Conservation (phyloP, 2,888 invertebrate genomes). For the Cataglyphis albicans region DNA sequence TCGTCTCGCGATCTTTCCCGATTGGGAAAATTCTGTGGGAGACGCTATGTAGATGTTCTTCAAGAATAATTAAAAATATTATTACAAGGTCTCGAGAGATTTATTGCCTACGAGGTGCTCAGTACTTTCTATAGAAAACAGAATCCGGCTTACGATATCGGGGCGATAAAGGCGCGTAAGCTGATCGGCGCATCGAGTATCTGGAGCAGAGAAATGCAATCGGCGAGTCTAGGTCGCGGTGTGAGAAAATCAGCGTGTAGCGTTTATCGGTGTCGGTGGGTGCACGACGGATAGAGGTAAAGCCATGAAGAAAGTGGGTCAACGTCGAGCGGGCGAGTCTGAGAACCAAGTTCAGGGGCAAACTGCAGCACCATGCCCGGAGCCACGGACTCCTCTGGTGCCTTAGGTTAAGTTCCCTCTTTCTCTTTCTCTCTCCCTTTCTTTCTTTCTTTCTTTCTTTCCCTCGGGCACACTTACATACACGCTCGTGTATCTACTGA, state of each 20-base stretch:
- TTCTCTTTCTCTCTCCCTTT: slow-evolving; percentile 51
- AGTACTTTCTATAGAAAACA: not conserved
- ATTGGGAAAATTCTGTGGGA: slow-evolving; percentile 65
- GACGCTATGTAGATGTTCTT: not conserved
- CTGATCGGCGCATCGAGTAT: slow-evolving; percentile 20
- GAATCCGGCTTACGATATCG: not conserved
- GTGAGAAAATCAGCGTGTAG: slow-evolving; percentile 60
- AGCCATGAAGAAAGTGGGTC: slow-evolving; percentile 83
- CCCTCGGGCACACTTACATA: not conserved
- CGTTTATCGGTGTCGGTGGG: slow-evolving; percentile 38
- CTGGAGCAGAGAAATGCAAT: slow-evolving; percentile 66
- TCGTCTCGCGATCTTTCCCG: slow-evolving; percentile 47
- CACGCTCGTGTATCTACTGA: slow-evolving; percentile 3
- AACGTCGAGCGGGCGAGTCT: slow-evolving; percentile 80
- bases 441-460: slow-evolving; percentile 58
- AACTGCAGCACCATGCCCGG: slow-evolving; percentile 74
- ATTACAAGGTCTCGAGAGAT: slow-evolving; percentile 4
- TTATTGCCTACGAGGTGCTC: not conserved
- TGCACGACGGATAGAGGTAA: slow-evolving; percentile 63
- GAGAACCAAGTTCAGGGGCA: slow-evolving; percentile 85
- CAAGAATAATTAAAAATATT: slow-evolving; percentile 70
- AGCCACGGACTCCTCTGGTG: slow-evolving; percentile 70
- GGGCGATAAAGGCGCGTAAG: not conserved
- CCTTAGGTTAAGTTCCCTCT: slow-evolving; percentile 76
- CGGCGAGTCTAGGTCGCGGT: slow-evolving; percentile 44